phyloP scores from a whole-genome alignment of 2,888 invertebrate genomes.

The Lucinisca nassula region DNA sequence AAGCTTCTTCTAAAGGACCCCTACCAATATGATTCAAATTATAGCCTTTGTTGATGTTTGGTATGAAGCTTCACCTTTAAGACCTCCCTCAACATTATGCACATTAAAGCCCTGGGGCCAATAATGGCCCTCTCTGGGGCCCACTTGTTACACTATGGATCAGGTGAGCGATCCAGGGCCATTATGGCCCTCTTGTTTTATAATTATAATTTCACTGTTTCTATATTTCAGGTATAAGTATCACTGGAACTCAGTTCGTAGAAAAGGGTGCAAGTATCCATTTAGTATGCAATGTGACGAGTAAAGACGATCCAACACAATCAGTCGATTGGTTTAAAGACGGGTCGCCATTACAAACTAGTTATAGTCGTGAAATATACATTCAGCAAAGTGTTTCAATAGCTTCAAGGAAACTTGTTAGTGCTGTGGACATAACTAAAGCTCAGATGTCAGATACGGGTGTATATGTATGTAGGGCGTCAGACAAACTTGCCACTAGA shows the following conservation, averaged over 20 bases:
- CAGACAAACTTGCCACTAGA: constrained; percentile 58
- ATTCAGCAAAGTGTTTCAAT: constrained; percentile 65
- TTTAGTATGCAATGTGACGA: constrained; percentile 72
- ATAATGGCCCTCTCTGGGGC: too few relatives aligned
- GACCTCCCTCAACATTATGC: too few relatives aligned
- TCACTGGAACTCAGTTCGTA: constrained; percentile 54
- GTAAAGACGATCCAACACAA: constrained; percentile 37
- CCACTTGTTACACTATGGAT: too few relatives aligned
- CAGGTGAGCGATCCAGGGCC: too few relatives aligned
- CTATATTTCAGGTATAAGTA: constrained; percentile 32
- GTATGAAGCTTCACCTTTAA: too few relatives aligned
- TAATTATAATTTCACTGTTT: too few relatives aligned
- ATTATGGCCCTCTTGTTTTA: too few relatives aligned
- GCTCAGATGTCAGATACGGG: constrained; percentile 71
- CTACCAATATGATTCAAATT: too few relatives aligned
- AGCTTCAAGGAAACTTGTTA: constrained; percentile 60
- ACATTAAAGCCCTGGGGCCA: too few relatives aligned
- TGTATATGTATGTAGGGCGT: constrained; percentile 73
- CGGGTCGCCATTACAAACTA: constrained; percentile 50
- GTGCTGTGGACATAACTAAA: constrained; percentile 68
- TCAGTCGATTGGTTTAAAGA: constrained; percentile 60
- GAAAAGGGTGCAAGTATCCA: constrained; percentile 67
- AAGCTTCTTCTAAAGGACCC: too few relatives aligned
- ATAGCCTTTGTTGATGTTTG: too few relatives aligned
- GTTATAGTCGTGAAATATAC: constrained; percentile 52